phyloP scores from a whole-genome alignment of 2,797 vertebrate species.

The Sphenopsis melanotis region DNA sequence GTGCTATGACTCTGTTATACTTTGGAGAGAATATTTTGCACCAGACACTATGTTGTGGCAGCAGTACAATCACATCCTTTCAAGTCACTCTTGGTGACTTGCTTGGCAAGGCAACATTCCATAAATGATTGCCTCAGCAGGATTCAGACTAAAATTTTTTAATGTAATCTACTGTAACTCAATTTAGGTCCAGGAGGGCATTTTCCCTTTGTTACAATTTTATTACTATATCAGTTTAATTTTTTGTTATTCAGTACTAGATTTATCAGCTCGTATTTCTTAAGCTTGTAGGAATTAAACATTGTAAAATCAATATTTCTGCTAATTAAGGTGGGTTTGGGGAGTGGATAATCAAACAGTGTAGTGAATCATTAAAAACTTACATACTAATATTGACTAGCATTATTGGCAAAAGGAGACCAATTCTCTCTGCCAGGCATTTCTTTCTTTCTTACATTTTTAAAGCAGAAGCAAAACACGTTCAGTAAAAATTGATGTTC shows the following conservation, averaged over 20 bases:
- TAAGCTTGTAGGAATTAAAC: constrained; percentile 41
- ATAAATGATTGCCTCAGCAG: background rate
- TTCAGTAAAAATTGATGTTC: constrained; percentile 16
- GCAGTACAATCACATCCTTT: background rate
- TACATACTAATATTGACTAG: constrained; percentile 58
- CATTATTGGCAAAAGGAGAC: constrained; percentile 43
- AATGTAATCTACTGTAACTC: background rate
- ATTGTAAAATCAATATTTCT: constrained; percentile 64
- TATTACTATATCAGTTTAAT: constrained; percentile 1
- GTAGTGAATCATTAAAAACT: constrained; percentile 65
- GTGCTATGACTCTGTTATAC: background rate
- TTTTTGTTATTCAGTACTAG: constrained; percentile 39
- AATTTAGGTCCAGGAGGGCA: background rate
- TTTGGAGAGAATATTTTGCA: background rate
- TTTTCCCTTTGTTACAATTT: constrained; percentile 34
- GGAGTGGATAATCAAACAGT: constrained; percentile 26
- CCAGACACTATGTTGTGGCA: background rate
- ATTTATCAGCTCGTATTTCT: constrained; percentile 62
- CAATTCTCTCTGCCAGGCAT: background rate
- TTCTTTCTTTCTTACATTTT: background rate
- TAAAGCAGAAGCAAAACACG: background rate
- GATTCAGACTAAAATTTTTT: background rate
- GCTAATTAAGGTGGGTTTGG: constrained; percentile 55
- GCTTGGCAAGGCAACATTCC: background rate
- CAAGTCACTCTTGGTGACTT: background rate